Percentiles rank a stretch among this genome's conserved stretches.
Evolutionary conservation across 2,888 invertebrate species (phyloP).

Genomic region (Metopia argyrocephala): DNA sequence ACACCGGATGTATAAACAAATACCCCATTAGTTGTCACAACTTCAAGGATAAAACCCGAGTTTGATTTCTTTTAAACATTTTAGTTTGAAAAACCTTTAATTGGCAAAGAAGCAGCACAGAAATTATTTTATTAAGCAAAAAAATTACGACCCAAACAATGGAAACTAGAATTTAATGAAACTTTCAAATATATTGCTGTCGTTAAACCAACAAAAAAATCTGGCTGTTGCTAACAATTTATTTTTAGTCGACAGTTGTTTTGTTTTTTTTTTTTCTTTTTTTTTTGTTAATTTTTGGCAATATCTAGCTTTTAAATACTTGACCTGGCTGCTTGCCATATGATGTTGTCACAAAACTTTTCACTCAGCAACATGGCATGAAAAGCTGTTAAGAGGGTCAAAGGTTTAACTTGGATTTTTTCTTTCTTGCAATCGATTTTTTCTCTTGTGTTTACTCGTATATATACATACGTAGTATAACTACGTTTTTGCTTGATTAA

Average conservation of each 20-base stretch:
- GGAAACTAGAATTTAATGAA: constrained; percentile 3
- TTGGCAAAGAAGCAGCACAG: background rate
- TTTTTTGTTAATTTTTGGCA: constrained; percentile 48
- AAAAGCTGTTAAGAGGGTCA: constrained; percentile 23
- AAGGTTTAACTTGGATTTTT: background rate
- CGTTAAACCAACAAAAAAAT: background rate
- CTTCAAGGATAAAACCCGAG: no score
- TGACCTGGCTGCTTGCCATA: constrained; percentile 62
- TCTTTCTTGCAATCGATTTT: background rate
- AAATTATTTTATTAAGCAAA: constrained; percentile 25
- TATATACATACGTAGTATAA: no score
- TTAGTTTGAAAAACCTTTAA: background rate
- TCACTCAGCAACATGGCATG: background rate
- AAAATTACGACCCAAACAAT: constrained; percentile 2
- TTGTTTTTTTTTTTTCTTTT: background rate
- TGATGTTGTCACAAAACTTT: constrained; percentile 33
- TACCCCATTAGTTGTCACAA: constrained; percentile 11
- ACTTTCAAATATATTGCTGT: no score
- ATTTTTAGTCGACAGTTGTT: constrained; percentile 1
- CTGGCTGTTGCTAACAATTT: constrained; percentile 50
- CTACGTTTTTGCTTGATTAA: no score
- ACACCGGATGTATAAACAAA: constrained; percentile 46
- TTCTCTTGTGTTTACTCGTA: background rate
- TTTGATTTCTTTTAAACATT: background rate
- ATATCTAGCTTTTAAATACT: constrained; percentile 50